Evolutionary conservation across 1,140 invertebrate genomes (phyloP), one percentile per base, ranked within the genome.

Genomic region (Heliconius himera): DNA sequence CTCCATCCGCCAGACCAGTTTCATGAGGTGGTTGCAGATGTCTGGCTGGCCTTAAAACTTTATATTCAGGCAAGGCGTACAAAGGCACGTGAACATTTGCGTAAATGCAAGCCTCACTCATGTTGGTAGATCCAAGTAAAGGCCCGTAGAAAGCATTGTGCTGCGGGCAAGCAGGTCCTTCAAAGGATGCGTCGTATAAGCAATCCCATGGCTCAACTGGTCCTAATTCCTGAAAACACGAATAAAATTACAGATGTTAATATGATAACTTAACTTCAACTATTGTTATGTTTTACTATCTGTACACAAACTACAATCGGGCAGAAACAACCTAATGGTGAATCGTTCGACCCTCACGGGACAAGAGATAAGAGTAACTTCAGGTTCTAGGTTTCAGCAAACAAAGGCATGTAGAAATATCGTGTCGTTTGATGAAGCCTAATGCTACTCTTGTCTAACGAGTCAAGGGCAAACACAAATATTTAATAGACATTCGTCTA

Each of bases 201-300:
- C 94, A 95, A 26, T 88, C 82, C 96, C 96, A 97, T 20, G 94
- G 85, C 76, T 96, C 94, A 0, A 92, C 80, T 1, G 95, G 95
- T 49, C 95, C 84, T 1, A 96, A 95, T 76, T 96, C 95, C 96
- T 97, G 84, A 1, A 87, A 46, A 83, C 29, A 46, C n/a, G 33
- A 66, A 49, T 70, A 6, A 51, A 20, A 76, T 26, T 26, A 29
- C 11, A 26, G 60, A 1, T 66, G 60, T 66, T 13, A 16, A 13
- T 66, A 29, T 66, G 22, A 66, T 66, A 60, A 22, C n/a, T 22
- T 60, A 3, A 60, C n/a, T 60, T 6, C 16, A 16, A 18, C 18
- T 54, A 11, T 9, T 49, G 13, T 38, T 38, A 38, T 38, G 38
- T 38, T 38, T 38, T 38, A 38, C 9, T 38, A 38, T 38, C 46